Evolutionary conservation across 2,888 invertebrate species (phyloP).

Genomic region (Tuta absoluta): DNA sequence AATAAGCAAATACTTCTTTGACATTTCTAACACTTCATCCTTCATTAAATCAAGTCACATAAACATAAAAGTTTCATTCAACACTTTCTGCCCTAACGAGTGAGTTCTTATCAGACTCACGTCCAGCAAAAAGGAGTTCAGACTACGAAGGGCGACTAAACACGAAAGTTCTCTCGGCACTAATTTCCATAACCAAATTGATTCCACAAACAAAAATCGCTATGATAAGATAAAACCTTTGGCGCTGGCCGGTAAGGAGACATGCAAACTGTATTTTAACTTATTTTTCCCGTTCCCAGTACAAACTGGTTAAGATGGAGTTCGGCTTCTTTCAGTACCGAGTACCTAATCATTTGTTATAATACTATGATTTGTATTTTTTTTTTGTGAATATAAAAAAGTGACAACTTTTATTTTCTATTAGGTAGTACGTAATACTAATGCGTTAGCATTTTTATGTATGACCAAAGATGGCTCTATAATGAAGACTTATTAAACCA

Average conservation of each 20-base stretch:
- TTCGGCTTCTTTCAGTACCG: too few relatives aligned
- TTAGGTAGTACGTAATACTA: too few relatives aligned
- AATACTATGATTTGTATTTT: too few relatives aligned
- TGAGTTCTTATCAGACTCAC: conserved; percentile 18
- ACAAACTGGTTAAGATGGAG: background rate
- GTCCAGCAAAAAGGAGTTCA: conserved; percentile 12
- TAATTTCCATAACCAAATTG: conserved; percentile 27
- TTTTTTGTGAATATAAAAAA: too few relatives aligned
- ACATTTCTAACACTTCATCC: background rate
- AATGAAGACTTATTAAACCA: too few relatives aligned
- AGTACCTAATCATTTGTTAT: too few relatives aligned
- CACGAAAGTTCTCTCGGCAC: conserved; percentile 24
- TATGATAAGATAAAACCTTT: conserved; percentile 18
- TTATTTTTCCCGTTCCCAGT: background rate
- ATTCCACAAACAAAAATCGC: conserved; percentile 22
- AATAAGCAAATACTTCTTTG: background rate
- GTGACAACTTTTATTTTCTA: too few relatives aligned
- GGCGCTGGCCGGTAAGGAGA: conserved; percentile 10
- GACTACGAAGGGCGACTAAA: conserved; percentile 20
- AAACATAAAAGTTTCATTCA: conserved; percentile 5
- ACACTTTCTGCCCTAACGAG: conserved; percentile 19
- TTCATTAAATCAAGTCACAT: conserved; percentile 5
- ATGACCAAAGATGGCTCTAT: too few relatives aligned
- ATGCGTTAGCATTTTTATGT: too few relatives aligned
- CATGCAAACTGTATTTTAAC: background rate